phyloP scores from a whole-genome alignment of 2,113 vertebrate genomes.

The Danionella cerebrum region DNA sequence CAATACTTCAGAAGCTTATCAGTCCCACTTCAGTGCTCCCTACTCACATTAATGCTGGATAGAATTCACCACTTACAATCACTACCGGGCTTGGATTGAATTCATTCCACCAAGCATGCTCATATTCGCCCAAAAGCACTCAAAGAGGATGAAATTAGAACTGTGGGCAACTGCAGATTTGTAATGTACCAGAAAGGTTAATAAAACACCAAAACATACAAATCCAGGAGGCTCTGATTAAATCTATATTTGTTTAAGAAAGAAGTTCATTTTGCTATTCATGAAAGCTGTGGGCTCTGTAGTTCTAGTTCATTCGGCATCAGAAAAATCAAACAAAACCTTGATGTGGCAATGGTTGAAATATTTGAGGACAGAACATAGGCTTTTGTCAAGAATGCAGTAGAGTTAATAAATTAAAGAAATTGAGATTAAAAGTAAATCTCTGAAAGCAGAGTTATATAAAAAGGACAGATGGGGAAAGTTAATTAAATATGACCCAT shows the following conservation, averaged over 20 bases:
- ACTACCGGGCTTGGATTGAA: not conserved
- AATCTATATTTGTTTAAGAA: not conserved
- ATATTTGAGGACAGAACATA: not conserved
- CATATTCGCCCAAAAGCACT: not conserved
- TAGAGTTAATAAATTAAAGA: not conserved
- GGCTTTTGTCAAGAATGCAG: not conserved
- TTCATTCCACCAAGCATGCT: slow-evolving; percentile 2
- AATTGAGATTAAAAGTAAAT: too few species aligned
- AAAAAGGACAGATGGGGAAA: too few species aligned
- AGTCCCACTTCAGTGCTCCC: slow-evolving; percentile 26
- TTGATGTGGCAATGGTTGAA: not conserved
- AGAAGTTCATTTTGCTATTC: slow-evolving; percentile 14
- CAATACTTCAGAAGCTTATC: slow-evolving; percentile 30
- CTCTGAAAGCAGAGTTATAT: too few species aligned
- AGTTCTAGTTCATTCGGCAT: not conserved
- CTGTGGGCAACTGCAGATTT: not conserved
- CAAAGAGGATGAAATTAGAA: slow-evolving; percentile 7
- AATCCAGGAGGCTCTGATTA: not conserved
- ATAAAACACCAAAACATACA: not conserved
- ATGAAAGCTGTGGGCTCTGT: not conserved
- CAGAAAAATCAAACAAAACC: not conserved
- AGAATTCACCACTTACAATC: slow-evolving; percentile 11
- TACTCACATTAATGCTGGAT: slow-evolving; percentile 18
- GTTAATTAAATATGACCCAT: too few species aligned
- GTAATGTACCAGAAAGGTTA: not conserved